A percentile compares a stretch with the other conserved stretches of the same genome.
Conservation (phyloP, 2,113 vertebrate genomes). For the Indicator maculatus region DNA sequence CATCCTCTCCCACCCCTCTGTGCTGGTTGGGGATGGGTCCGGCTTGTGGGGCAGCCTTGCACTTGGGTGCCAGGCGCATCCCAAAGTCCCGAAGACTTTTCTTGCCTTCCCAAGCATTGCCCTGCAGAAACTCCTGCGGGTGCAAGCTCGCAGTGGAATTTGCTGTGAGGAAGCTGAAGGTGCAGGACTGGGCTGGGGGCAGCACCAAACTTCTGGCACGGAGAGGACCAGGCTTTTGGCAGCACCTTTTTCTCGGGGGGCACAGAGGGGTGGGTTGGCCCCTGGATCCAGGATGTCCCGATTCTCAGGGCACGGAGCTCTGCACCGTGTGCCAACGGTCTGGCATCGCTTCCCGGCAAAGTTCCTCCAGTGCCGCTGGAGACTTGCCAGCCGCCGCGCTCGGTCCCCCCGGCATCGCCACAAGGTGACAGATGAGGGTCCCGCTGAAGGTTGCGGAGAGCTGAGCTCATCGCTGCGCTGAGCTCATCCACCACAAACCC, state of each 20-base stretch:
- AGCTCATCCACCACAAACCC: not conserved
- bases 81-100: not conserved
- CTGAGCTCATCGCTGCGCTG: not conserved
- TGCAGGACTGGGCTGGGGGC: not conserved
- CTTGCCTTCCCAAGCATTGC: not conserved
- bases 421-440: accelerated
- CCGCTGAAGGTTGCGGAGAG: accelerated
- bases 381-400: not conserved
- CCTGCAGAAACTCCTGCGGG: not conserved
- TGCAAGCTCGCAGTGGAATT: accelerated
- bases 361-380: not conserved
- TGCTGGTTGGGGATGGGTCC: not conserved
- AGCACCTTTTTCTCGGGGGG: not conserved
- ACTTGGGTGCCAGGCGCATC: not conserved
- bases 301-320: not conserved
- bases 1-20: accelerated
- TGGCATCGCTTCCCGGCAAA: not conserved
- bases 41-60: not conserved
- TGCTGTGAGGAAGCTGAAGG: not conserved
- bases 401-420: accelerated
- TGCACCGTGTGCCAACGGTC: accelerated
- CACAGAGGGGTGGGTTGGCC: accelerated
- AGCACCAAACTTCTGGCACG: accelerated
- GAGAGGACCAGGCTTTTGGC: not conserved
- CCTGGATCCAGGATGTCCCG: not conserved